Evolutionary conservation across 2,888 invertebrate genomes (phyloP), one percentile per base, ranked within the genome.

Genomic region (Julus scanicus): DNA sequence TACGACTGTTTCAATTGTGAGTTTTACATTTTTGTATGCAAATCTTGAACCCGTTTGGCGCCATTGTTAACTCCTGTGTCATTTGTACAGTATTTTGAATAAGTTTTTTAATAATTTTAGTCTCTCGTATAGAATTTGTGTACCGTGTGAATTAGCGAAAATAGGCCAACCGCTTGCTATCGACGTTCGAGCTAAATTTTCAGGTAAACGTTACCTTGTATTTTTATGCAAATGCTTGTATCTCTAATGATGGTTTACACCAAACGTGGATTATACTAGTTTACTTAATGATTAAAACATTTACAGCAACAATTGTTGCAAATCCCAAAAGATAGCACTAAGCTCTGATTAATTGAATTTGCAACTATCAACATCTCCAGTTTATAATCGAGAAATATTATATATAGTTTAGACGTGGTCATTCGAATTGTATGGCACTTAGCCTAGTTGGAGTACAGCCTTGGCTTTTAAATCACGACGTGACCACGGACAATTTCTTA

Each of bases 11-110:
- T 71, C 29, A 29, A 71, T 63, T 63, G 63, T 63, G 63, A n/a
- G 4, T 63, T 63, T 63, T 63, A 63, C 63, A 71, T 71, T 71
- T 71, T 71, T 71, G 71, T 71, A 71, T 71, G 71, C 71, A 71
- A 71, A 71, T 71, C 71, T 71, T 71, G 71, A 71, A 71, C 71
- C 5, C 29, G 20, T 71, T 71, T 71, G 71, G 71, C 71, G 71
- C 71, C 71, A 71, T 71, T 71, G 71, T 71, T 71, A 71, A 71
- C 71, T 29, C 29, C 71, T 5, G 71, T 71, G 71, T 71, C 71
- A 71, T 71, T 71, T 71, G 71, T 71, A 71, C 71, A 71, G 71
- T 71, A 71, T 71, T 71, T 71, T 71, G 71, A 71, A 71, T 71
- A 71, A 71, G 20, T 71, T 63, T 71, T 71, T 71, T 71, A 71